A percentile compares a stretch with the other conserved stretches of the same genome.
phyloP scores from a whole-genome alignment of 2,113 vertebrate genomes.

The Engystomops pustulosus region DNA sequence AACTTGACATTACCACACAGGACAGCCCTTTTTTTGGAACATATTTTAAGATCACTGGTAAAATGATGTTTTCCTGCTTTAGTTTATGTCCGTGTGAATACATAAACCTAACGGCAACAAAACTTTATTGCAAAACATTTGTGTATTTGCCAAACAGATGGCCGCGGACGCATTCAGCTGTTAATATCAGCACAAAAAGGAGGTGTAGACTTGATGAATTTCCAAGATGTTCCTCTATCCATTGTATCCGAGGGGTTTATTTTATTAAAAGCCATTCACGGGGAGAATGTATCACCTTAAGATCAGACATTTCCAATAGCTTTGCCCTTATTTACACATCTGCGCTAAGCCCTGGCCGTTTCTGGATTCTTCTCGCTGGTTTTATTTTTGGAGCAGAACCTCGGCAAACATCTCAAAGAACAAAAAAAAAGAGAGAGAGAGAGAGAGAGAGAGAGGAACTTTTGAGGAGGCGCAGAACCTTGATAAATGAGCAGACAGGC shows the following conservation, averaged over 20 bases:
- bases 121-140: constrained; percentile 30
- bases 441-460: constrained; percentile 76
- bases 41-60: constrained; percentile 15
- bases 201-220: constrained; percentile 20
- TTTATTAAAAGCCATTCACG: constrained; percentile 16
- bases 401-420: constrained; percentile 82
- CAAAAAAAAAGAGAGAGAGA: constrained; percentile 69
- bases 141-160: constrained; percentile 23
- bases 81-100: not conserved
- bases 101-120: not conserved
- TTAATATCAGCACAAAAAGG: constrained; percentile 25
- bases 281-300: constrained; percentile 54
- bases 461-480: constrained; percentile 93
- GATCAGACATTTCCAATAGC: constrained; percentile 34
- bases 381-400: constrained; percentile 92
- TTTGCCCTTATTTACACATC: constrained; percentile 63
- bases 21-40: not conserved
- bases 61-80: constrained; percentile 2
- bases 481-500: constrained; percentile 99
- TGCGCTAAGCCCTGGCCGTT: constrained; percentile 30
- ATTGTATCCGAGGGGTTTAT: constrained; percentile 25
- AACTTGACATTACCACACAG: not conserved
- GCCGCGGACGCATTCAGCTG: constrained; percentile 18
- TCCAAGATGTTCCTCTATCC: constrained; percentile 34
- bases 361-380: constrained; percentile 65